Conservation (phyloP, 1,140 invertebrate genomes). For the Dreissena polymorpha region DNA sequence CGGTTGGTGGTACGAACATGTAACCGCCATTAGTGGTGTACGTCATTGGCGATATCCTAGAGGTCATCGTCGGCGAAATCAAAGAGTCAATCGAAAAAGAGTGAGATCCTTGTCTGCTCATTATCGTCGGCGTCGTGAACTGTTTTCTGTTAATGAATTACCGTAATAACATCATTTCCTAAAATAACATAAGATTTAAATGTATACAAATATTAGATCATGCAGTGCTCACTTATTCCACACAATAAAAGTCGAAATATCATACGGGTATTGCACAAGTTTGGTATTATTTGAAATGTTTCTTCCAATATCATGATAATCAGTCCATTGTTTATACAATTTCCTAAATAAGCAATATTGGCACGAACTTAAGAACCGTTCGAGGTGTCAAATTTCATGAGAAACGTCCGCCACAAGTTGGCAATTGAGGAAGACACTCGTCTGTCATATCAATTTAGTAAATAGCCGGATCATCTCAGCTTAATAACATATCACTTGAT, state of each 20-base stretch:
- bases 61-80: not conserved
- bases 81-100: not conserved
- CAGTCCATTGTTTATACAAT: not conserved
- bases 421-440: not conserved
- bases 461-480: not conserved
- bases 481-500: not conserved
- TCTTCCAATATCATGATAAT: not conserved
- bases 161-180: not conserved
- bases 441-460: not conserved
- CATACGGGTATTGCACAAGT: not conserved
- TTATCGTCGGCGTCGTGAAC: not conserved
- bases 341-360: not conserved
- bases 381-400: not conserved
- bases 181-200: not conserved
- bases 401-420: not conserved
- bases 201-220: not conserved
- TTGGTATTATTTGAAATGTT: not conserved
- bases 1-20: not conserved
- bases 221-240: not conserved
- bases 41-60: not conserved
- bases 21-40: not conserved
- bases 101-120: not conserved
- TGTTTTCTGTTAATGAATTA: not conserved
- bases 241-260: not conserved
- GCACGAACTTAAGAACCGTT: not conserved